phyloP scores from a whole-genome alignment of 2,797 vertebrate genomes.

The Tragopan temminckii region DNA sequence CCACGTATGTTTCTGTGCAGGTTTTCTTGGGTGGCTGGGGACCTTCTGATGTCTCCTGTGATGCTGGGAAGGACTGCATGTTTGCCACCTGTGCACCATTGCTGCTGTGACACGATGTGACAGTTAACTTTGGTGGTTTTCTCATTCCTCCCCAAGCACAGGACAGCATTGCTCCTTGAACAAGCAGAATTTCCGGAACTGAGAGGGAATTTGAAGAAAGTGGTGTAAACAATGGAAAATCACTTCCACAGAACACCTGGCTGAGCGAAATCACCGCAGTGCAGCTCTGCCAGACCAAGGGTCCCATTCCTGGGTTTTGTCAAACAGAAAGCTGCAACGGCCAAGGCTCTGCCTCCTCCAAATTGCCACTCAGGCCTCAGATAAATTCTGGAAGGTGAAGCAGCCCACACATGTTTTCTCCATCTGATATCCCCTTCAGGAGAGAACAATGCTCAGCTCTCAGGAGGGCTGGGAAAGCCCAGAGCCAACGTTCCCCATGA shows the following conservation, averaged over 20 bases:
- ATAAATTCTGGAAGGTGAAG: conserved; percentile 10
- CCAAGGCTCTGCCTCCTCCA: background rate
- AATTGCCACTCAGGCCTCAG: background rate
- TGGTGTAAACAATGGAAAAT: background rate
- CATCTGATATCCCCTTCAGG: background rate
- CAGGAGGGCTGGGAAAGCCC: conserved; percentile 19
- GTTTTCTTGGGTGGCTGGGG: background rate
- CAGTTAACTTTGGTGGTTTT: background rate
- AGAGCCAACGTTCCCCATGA: background rate
- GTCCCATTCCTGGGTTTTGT: background rate
- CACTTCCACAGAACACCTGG: background rate
- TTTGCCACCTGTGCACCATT: accelerated
- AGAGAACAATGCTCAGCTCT: conserved; percentile 46
- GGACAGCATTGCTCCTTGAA: background rate
- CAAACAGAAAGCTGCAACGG: background rate
- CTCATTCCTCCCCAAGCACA: background rate
- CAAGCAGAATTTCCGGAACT: background rate
- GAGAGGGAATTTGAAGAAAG: background rate
- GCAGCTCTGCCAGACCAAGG: background rate
- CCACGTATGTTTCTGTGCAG: background rate
- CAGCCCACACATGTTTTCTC: conserved; percentile 45
- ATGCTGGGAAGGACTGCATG: accelerated
- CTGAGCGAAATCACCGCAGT: accelerated
- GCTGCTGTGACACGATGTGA: too few relatives aligned
- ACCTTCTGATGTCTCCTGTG: accelerated